Evolutionary conservation across 2,888 invertebrate species (phyloP), one percentile per base, ranked within the genome.

Genomic region (Dysmachus trigonus): DNA sequence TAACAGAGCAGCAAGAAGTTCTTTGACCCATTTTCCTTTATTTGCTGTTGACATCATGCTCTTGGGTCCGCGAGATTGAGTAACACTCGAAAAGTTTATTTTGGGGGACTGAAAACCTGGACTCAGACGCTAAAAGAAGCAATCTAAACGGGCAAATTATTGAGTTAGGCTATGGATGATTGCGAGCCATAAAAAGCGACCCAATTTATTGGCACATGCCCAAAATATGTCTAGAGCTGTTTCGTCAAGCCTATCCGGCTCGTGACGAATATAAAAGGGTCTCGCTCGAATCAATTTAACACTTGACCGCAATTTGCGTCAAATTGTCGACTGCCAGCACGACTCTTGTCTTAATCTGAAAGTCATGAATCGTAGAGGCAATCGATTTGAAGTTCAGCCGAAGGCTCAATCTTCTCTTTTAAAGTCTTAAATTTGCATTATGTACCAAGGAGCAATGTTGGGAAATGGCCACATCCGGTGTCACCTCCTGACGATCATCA

Each of bases 21-120:
- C 47, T 31, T 41, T 3, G 77, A 77, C 77, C 77, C 47, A 77
- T 77, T 77, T 77, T 77, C 10, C 77, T 51, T 77, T 77, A 62
- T 62, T 62, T 27, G 30, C 27, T 22, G 83, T 72, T 83, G 83
- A 83, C 83, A 72, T 83, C 83, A 72, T 72, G 38, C 71, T 72
- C 72, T 71, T 33, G 71, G 83, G 83, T 71, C 38, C 72, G 31
- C 35, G 41, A 10, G 8, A 18, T 83, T 83, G 38, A 83, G 83
- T 30, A 83, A 83, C 10, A n/a, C 41, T 41, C 30, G n/a, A 1
- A 35, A 47, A 83, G 38, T 83, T 62, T 83, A 83, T 83, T 83
- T 72, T 83, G 27, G 72, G 72, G 62, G 0, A 18, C 62, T 27
- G 22, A 2, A 18, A 22, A 10, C 27, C 27, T 62, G 27, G 72